These are phyloP conservation scores for Eilema caniola DNA, from an alignment of 2,888 invertebrate genomes.

Conservation along the genomic window DNA sequence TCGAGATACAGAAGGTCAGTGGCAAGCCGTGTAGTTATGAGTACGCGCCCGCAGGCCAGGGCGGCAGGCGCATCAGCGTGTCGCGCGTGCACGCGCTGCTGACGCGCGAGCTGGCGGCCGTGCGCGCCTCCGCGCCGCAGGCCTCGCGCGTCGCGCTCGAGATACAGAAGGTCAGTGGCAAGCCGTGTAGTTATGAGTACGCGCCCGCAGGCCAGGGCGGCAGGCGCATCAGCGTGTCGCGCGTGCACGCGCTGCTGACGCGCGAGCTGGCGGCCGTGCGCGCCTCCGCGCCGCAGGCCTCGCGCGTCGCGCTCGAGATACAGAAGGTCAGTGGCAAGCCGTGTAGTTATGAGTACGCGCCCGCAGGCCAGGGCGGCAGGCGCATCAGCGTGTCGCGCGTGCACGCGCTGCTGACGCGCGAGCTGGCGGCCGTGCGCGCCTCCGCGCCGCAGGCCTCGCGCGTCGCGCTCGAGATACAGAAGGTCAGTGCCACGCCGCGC, in stretches of 20 bases:
- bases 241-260: slow-evolving; percentile 76
- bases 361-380: slow-evolving; percentile 68
- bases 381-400: slow-evolving; percentile 78
- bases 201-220: slow-evolving; percentile 68
- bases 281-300: slow-evolving; percentile 76
- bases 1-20: slow-evolving; percentile 80
- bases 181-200: too few species aligned
- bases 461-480: slow-evolving; percentile 77
- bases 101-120: slow-evolving; percentile 73
- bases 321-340: slow-evolving; percentile 81
- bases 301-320: slow-evolving; percentile 74
- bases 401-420: slow-evolving; percentile 76
- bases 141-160: slow-evolving; percentile 72
- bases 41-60: slow-evolving; percentile 64
- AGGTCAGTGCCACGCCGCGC: slow-evolving; percentile 68
- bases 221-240: slow-evolving; percentile 76
- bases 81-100: slow-evolving; percentile 78
- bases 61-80: slow-evolving; percentile 77
- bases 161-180: slow-evolving; percentile 81
- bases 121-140: slow-evolving; percentile 79
- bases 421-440: slow-evolving; percentile 74
- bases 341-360: too few species aligned
- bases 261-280: slow-evolving; percentile 76
- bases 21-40: too few species aligned
- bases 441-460: slow-evolving; percentile 77